Conservation (phyloP, 2,113 vertebrate genomes). For the Lepus timidus region DNA sequence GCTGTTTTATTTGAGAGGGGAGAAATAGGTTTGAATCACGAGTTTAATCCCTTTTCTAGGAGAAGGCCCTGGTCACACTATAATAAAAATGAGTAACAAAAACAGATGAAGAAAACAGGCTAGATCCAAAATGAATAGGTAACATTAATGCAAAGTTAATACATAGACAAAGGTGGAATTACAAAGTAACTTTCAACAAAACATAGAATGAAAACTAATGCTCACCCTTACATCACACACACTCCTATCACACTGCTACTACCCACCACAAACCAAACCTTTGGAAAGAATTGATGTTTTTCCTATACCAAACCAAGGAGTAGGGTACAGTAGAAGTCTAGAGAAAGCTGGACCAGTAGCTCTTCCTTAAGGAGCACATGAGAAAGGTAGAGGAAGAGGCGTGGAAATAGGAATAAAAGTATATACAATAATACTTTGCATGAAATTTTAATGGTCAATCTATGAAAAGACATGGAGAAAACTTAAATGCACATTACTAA, state of each 20-base stretch:
- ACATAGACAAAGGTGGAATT: not conserved
- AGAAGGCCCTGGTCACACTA: not conserved
- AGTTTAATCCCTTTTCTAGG: not conserved
- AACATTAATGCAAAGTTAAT: constrained; percentile 38
- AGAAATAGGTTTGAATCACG: not conserved
- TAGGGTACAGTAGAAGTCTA: not conserved
- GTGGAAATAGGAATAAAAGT: not conserved
- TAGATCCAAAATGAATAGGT: not conserved
- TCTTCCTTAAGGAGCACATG: constrained; percentile 19
- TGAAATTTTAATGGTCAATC: too few species aligned
- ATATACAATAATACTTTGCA: not conserved
- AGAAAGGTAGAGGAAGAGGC: not conserved
- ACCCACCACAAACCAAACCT: not conserved
- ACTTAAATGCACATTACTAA: not conserved
- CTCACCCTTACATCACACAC: not conserved
- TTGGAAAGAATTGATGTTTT: not conserved
- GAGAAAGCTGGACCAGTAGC: not conserved
- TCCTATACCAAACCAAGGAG: not conserved
- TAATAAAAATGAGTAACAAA: constrained; percentile 41
- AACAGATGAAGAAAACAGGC: not conserved
- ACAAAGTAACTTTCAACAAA: constrained; percentile 5
- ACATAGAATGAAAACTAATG: not conserved
- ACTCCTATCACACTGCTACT: not conserved
- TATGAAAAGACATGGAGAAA: not conserved
- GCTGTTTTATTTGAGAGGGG: not conserved